These are phyloP conservation scores for Panopea generosa DNA, from an alignment of 2,888 invertebrate species.

Conservation along the genomic window DNA sequence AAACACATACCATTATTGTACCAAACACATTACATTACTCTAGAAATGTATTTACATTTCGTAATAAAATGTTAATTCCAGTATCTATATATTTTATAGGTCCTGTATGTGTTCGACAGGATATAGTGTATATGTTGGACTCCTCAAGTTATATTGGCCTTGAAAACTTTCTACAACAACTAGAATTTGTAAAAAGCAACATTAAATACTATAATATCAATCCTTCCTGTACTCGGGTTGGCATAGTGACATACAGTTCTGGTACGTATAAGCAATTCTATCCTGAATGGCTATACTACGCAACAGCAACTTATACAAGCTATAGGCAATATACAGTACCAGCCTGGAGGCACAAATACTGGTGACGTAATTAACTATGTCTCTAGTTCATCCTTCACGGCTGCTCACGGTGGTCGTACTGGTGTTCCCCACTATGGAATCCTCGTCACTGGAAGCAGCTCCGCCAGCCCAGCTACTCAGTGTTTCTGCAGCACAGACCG, in stretches of 20 bases:
- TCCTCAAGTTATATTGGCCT: constrained; percentile 71
- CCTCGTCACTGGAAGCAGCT: constrained; percentile 69
- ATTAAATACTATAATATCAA: constrained; percentile 70
- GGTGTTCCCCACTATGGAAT: constrained; percentile 72
- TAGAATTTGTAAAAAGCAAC: constrained; percentile 71
- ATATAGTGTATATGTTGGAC: constrained; percentile 75
- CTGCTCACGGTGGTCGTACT: constrained; percentile 64
- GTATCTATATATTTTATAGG: constrained; percentile 15
- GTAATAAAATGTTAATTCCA: background rate
- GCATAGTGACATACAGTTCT: constrained; percentile 70
- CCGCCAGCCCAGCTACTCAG: constrained; percentile 54
- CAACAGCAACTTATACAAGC: constrained; percentile 56
- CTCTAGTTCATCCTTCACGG: constrained; percentile 60
- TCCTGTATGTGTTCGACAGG: constrained; percentile 66
- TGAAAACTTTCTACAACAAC: constrained; percentile 64
- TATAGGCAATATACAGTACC: constrained; percentile 65
- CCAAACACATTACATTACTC: too few relatives aligned
- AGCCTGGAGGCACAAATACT: constrained; percentile 64
- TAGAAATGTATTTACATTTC: too few relatives aligned
- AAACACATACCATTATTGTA: background rate
- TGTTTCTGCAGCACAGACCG: constrained; percentile 63
- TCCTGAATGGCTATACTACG: constrained; percentile 64
- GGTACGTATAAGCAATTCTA: constrained; percentile 71
- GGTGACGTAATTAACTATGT: constrained; percentile 69
- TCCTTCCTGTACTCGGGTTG: constrained; percentile 66